These are phyloP conservation scores for Dendrocincla tyrannina DNA, from an alignment of 2,797 vertebrate species.

Conservation along the genomic window DNA sequence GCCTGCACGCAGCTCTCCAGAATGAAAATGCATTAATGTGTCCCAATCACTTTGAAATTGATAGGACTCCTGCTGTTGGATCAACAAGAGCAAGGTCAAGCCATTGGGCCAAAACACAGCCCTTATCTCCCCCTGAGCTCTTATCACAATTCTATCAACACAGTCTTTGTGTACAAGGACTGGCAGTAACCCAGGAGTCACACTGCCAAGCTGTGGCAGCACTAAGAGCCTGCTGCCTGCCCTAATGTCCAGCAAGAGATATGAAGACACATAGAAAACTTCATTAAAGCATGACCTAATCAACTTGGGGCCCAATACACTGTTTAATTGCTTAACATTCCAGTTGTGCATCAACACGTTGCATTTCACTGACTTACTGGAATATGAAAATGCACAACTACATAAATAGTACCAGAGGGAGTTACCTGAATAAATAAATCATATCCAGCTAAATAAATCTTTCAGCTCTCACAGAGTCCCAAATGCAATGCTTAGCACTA, in stretches of 20 bases:
- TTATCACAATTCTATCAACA: slow-evolving; percentile 18
- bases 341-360: neutral
- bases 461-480: neutral
- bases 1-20: neutral
- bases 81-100: slow-evolving; percentile 46
- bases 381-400: slow-evolving; percentile 6
- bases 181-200: neutral
- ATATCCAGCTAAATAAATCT: slow-evolving; percentile 15
- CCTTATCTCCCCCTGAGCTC: neutral
- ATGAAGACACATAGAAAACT: neutral
- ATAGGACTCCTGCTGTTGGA: neutral
- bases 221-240: neutral
- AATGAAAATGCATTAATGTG: neutral
- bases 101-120: neutral
- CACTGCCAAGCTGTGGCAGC: neutral
- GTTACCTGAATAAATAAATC: slow-evolving; percentile 39
- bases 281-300: neutral
- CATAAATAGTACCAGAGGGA: slow-evolving; percentile 3
- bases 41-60: neutral
- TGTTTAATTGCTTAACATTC: neutral
- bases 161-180: slow-evolving; percentile 34
- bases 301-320: neutral
- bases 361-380: neutral
- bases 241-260: neutral
- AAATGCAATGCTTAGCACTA: neutral